Evolutionary conservation across 2,888 invertebrate species (phyloP), one percentile per base, ranked within the genome.

Genomic region (Apamea anceps): DNA sequence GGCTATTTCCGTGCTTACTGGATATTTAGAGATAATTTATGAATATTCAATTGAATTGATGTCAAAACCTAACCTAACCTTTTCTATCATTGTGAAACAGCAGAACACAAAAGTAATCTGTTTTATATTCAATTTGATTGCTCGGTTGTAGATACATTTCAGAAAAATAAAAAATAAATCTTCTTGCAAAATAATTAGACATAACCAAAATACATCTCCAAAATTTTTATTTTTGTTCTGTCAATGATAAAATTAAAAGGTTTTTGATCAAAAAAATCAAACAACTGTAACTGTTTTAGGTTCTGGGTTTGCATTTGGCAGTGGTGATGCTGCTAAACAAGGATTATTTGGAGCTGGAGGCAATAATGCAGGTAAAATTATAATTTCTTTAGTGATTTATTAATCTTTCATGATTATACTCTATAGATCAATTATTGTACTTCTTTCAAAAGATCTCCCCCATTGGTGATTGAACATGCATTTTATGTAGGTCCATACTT

Each of bases 291-390:
- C 42, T 60, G 8, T 15, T 66, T 80, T n/a, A 82, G 81, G 81
- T 93, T 57, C 90, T 95, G 96, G 95, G 0, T 94, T 95, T 85
- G 63, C 95, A 48, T 95, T 95, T 88, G 96, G 95, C 0, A 92
- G 95, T 81, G 97, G 97, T n/a, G 97, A 97, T 91, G 89, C 94
- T 15, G 88, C 92, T 54, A 97, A 97, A 90, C 85, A 94, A 8
- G 88, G 86, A 48, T 77, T 95, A 70, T 93, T 94, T 90, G 94
- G 94, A 72, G 79, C 91, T 18, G 81, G 71, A 21, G 85, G 80
- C 18, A 82, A 90, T 68, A 91, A 85, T 79, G 85, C 94, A 89
- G 94, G 94, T 94, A 82, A 51, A 63, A 15, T 21, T 25, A 32
- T 5, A 0, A 15, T 15, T 79, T 84, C 0, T 28, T 25, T 28